These are phyloP conservation scores for Urocitellus parryii DNA, from an alignment of 2,113 vertebrate genomes.

Conservation along the genomic window DNA sequence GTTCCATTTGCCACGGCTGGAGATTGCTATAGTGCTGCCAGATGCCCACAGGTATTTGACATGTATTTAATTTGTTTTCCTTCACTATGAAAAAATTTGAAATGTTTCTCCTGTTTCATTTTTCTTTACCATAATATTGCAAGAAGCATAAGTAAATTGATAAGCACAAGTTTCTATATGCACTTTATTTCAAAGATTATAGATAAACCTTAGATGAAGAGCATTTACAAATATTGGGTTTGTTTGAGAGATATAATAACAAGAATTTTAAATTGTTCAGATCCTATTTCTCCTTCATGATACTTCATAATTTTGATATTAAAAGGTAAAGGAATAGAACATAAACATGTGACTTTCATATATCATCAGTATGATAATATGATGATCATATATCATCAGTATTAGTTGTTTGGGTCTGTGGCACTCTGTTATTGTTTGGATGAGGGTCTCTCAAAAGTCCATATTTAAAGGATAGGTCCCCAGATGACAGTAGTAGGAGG, in stretches of 20 bases:
- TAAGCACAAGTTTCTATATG: background rate
- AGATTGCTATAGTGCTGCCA: conserved; percentile 96
- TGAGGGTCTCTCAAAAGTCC: background rate
- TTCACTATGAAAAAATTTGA: background rate
- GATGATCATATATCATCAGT: background rate
- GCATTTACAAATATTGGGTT: background rate
- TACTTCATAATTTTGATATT: background rate
- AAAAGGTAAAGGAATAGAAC: background rate
- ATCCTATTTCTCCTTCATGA: background rate
- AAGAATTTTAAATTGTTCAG: background rate
- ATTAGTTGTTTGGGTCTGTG: background rate
- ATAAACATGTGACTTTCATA: background rate
- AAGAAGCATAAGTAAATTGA: background rate
- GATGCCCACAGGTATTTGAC: conserved; percentile 95
- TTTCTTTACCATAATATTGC: background rate
- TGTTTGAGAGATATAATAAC: background rate
- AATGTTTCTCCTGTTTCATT: conserved; percentile 5
- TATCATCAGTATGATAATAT: too few species aligned
- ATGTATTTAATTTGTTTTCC: background rate
- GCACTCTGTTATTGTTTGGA: background rate
- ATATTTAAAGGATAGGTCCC: too few species aligned
- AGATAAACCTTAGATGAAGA: background rate
- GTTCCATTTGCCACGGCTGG: conserved; percentile 97
- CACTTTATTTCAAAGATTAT: conserved; percentile 12
- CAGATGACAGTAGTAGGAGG: background rate